A percentile compares a stretch with the other conserved stretches of the same genome.
These are phyloP conservation scores for Coleophora flavipennella DNA, from an alignment of 2,888 invertebrate genomes.

Conservation along the genomic window DNA sequence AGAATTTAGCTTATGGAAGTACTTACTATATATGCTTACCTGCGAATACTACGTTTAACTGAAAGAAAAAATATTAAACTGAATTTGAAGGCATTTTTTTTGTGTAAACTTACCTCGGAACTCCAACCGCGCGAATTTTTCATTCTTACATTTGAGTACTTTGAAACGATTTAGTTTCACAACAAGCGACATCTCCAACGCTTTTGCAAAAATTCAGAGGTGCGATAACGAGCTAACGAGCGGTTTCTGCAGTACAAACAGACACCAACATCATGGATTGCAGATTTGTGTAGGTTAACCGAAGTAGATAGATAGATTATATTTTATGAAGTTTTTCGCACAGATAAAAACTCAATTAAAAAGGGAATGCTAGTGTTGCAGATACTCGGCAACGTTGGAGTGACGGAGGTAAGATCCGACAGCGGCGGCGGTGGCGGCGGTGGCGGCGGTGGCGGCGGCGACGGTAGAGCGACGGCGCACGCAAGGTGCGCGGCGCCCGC, in stretches of 20 bases:
- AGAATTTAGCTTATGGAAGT: too few species aligned
- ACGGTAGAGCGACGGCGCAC: slow-evolving; percentile 5
- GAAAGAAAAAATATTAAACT: too few species aligned
- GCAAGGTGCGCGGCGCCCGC: slow-evolving; percentile 1
- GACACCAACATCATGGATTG: too few species aligned
- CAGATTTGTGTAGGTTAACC: neutral
- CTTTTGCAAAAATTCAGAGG: neutral
- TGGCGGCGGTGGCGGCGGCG: too few species aligned
- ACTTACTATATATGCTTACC: too few species aligned
- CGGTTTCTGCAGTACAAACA: too few species aligned
- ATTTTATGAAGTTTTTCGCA: slow-evolving; percentile 17
- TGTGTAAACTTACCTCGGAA: slow-evolving; percentile 79
- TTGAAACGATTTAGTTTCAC: slow-evolving; percentile 79
- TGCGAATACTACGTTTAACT: too few species aligned
- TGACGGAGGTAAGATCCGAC: slow-evolving; percentile 1
- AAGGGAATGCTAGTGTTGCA: slow-evolving; percentile 14
- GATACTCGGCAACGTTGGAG: slow-evolving; percentile 19
- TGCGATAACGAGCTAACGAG: too few species aligned
- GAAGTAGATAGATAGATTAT: neutral
- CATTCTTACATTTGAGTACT: slow-evolving; percentile 77
- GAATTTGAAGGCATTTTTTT: too few species aligned
- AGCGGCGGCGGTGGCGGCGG: neutral
- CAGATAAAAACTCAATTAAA: neutral
- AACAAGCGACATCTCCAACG: slow-evolving; percentile 75
- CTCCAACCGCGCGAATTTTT: slow-evolving; percentile 77